Conservation (phyloP, 2,797 vertebrate species). For the Tangara arthus region DNA sequence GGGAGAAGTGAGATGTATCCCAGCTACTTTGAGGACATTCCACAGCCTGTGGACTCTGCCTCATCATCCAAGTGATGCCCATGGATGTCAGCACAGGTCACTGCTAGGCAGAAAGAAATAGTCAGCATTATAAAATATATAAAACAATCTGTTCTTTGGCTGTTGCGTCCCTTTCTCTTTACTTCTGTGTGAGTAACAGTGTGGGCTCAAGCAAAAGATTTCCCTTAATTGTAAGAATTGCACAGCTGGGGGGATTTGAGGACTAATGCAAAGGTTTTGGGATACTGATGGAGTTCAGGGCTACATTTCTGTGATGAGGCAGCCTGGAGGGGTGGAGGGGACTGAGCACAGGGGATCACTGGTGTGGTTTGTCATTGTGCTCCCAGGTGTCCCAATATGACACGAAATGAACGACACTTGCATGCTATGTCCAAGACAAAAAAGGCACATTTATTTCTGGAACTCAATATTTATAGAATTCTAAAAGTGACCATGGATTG, state of each 20-base stretch:
- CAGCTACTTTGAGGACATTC: neutral
- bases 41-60: neutral
- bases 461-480: neutral
- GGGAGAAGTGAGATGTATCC: neutral
- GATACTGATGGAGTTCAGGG: neutral
- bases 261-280: neutral
- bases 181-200: fast-evolving
- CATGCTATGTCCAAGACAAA: neutral
- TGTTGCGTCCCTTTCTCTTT: neutral
- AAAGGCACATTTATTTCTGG: neutral
- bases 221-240: neutral
- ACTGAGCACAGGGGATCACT: neutral
- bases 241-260: fast-evolving
- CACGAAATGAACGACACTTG: neutral
- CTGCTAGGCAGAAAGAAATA: neutral
- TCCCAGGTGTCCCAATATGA: fast-evolving
- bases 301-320: neutral
- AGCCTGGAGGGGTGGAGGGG: too few species aligned
- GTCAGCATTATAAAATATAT: neutral
- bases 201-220: fast-evolving
- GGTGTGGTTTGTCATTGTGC: neutral
- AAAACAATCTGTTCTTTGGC: fast-evolving
- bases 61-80: neutral
- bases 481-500: neutral
- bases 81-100: neutral